Evolutionary conservation across 1,140 invertebrate species (phyloP), one percentile per base, ranked within the genome.

Genomic region (Asobara japonica): DNA sequence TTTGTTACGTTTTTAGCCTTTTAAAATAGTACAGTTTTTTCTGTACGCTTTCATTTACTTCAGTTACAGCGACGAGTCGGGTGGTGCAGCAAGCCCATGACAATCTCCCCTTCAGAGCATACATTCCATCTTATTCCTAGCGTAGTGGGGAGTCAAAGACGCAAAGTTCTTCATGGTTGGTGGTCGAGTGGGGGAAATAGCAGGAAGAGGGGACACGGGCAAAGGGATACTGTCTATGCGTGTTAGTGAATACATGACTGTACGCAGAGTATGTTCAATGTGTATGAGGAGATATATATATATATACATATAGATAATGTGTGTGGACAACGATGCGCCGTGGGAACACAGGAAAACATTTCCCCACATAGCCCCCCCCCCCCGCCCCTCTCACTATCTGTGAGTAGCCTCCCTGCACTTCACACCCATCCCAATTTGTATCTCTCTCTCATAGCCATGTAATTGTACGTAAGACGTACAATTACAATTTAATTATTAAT

Each of bases 341-440:
- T 86, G 85, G 82, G 84, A 86, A 86, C 82, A 83, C 77, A 82
- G 85, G 84, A 86, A 87, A 87, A 85, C 79, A 81, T 85, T 85
- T 85, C 81, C 81, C n/a, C 83, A 82, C 84, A 85, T 84, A 85
- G 82, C 84, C 79, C 81, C 76, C 73, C 66, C 51, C 72, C 51
- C 56, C 65, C n/a, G 36, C 25, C 56, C 48, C 29, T 72, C 51
- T 69, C 30, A 56, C 33, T n/a, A 51, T 22, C 71, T 60, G 22
- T 31, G 38, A 27, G 51, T 36, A 68, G 72, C 75, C 71, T 61
- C 77, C 62, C 66, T 64, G 22, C 72, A 38, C 45, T 65, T 48
- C 38, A 41, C 36, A 45, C 38, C 45, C 33, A 70, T 33, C 31
- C 41, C n/a, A n/a, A n/a, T n/a, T n/a, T n/a, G n/a, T n/a, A n/a